Base-by-base conservation (phyloP, 2,888 invertebrate genomes). In the Drosophila putrida region DNA sequence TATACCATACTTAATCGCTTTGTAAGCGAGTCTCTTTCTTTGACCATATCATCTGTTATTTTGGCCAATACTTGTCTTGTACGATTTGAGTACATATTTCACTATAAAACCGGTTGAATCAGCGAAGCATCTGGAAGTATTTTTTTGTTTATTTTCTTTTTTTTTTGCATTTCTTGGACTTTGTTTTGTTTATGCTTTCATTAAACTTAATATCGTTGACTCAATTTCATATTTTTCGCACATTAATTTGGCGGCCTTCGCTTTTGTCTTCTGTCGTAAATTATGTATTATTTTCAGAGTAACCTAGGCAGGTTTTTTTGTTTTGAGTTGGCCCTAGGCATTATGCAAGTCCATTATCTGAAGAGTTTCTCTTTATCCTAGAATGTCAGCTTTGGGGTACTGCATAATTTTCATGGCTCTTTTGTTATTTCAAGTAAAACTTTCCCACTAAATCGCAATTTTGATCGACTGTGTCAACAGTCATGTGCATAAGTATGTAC, bases 191-290 rank as follows among this genome's bases (percentile, higher is more conserved):
- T 54, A 68, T 59, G 55, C 47, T 71, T 59, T 54, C 51, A 72
- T 63, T 64, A 44, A 65, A 72, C 39, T 65, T 62, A 64, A 65
- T 68, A 47, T 41, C 58, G 39, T 67, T 71, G 75, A 71, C 79
- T 74, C 59, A 70, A 80, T 77, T 70, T 58, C 59, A 66, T 58
- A 66, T 41, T 65, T 82, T 80, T 75, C 73, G 81, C 76, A 83
- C 87, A 80, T 78, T 78, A 75, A 78, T 87, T 68, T 70, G 43
- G 27, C 47, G 68, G 61, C 76, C 80, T 77, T 80, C 63, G 49
- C 54, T 61, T 49, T 27, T 55, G n/a, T 44, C 31, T 51, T 13
- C 2, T 33, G 1, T 33, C 62, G 47, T 78, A 67, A 71, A 71
- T 84, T 57, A 57, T 64, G 31, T 27, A 62, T 38, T 53, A 33